phyloP scores from a whole-genome alignment of 2,797 vertebrate genomes.

The Pangasius larnaudii region DNA sequence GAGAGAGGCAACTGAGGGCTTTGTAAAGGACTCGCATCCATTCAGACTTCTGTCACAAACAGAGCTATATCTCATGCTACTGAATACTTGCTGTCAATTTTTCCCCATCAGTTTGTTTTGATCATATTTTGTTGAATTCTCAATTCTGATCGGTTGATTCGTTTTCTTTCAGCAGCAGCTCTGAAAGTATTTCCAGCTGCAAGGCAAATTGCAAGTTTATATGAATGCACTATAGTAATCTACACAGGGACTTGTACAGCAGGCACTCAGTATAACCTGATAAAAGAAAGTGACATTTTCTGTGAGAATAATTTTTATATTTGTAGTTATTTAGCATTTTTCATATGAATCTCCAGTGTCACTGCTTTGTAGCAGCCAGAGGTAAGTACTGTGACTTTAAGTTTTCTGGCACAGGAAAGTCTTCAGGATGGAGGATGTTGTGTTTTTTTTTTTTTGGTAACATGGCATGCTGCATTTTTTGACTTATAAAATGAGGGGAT shows the following conservation, averaged over 20 bases:
- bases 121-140: constrained; percentile 63
- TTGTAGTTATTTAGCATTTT: not conserved
- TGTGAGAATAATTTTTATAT: not conserved
- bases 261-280: not conserved
- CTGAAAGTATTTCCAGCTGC: not conserved
- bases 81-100: constrained; percentile 71
- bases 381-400: not conserved
- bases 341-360: not conserved
- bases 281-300: not conserved
- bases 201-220: not conserved
- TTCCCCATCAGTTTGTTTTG: constrained; percentile 70
- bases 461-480: not conserved
- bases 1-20: constrained; percentile 74
- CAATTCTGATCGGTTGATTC: not conserved
- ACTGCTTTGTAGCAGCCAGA: not conserved
- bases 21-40: constrained; percentile 73
- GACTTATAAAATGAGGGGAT: no score
- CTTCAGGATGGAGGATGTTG: not conserved
- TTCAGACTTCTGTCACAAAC: constrained; percentile 64
- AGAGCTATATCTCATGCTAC: constrained; percentile 68
- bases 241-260: not conserved
- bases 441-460: not conserved
- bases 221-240: not conserved
- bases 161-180: not conserved
- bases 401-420: not conserved